phyloP scores from a whole-genome alignment of 2,797 vertebrate species.

The Oreochromis mossambicus region DNA sequence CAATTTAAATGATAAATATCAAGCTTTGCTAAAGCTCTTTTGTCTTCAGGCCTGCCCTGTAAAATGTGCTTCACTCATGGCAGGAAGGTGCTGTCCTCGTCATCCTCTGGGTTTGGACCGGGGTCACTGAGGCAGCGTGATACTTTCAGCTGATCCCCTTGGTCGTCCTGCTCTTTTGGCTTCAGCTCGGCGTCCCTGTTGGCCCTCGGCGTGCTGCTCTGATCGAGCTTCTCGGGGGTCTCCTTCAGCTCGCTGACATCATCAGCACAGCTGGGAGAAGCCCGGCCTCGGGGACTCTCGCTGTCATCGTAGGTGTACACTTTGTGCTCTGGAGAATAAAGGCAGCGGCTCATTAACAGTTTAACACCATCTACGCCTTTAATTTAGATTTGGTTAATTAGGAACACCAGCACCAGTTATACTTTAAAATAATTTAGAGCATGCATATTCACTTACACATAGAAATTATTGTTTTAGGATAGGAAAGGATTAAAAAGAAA shows the following conservation, averaged over 20 bases:
- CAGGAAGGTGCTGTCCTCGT: conserved; percentile 69
- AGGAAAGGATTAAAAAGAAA: neutral
- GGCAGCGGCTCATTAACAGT: neutral
- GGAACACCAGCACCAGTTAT: accelerated
- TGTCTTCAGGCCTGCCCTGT: neutral
- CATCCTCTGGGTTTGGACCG: conserved; percentile 77
- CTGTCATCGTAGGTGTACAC: conserved; percentile 52
- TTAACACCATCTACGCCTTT: neutral
- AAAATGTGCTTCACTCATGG: conserved; percentile 11
- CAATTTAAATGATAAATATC: neutral
- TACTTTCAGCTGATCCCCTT: conserved; percentile 71
- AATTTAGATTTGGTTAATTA: neutral
- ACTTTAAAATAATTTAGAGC: neutral
- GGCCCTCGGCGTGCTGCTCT: neutral
- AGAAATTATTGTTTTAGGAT: neutral
- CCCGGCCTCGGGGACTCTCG: neutral
- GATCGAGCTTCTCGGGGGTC: neutral
- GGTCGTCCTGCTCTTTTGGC: conserved; percentile 35
- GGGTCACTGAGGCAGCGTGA: conserved; percentile 87
- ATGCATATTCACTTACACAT: neutral
- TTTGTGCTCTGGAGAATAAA: conserved; percentile 51
- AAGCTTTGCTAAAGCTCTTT: neutral
- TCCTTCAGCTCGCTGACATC: conserved; percentile 14
- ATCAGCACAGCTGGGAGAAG: neutral
- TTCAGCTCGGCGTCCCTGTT: neutral